Base-by-base conservation (phyloP, 2,113 vertebrate species). In the Uria lomvia region DNA sequence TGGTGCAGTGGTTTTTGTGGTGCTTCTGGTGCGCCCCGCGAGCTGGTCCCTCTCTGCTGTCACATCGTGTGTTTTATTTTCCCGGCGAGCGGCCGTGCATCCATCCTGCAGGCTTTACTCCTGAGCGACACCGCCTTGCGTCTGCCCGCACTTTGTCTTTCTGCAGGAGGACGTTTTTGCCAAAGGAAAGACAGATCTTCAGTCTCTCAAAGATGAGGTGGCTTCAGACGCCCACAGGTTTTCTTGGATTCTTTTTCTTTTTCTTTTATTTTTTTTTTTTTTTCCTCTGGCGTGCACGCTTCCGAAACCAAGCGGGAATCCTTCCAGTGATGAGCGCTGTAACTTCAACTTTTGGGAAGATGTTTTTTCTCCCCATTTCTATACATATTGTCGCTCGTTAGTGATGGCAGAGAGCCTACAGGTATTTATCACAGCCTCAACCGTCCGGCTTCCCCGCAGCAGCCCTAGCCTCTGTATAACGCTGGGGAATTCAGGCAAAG, bases 191-290 rank as follows among this genome's bases (percentile, higher is more conserved):
- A 4, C 82, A 76, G 59, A 68, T 83, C 82, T 79, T 73, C 86
- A 81, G 49, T 66, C 89, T 96, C 92, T 96, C 49, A 66, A 82
- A 94, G 82, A 86, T 80, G 93, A 96, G 90, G 92, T 88, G 96
- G 71, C 77, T 88, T 75, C 86, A 92, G 91, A 88, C 53, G 1
- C 91, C 83, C 91, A 73, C 94, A 50, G 82, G 45, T 97, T 90
- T 80, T 36, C 36, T 70, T 79, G 86, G 67, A 59, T 72, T 76
- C 34, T n/a, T 29, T 18, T 68, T 67, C 60, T 73, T 63, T 76
- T n/a, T 27, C 27, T 52, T 30, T 27, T 17, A 52, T 36, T 60
- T n/a, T 27, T 52, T 52, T 30, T 27, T 17, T 59, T 36, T 60
- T 77, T 50, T 36, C 8, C 36, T 23, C 27, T 40, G 50, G 79